A percentile compares a stretch with the other conserved stretches of the same genome.
phyloP scores from a whole-genome alignment of 2,113 vertebrate genomes.

The Sander vitreus region DNA sequence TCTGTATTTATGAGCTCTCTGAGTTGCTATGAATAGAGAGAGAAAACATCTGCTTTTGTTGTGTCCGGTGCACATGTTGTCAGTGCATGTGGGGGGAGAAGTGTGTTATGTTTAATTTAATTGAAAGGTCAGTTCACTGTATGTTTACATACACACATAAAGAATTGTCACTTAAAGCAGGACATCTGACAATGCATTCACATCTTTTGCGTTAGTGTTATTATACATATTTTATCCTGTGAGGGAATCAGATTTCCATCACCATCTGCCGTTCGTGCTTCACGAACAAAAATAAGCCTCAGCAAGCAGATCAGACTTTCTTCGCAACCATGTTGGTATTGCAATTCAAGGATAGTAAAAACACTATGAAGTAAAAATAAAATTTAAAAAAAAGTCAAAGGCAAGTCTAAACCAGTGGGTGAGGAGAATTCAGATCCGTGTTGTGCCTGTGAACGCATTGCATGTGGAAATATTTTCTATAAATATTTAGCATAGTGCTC shows the following conservation, averaged over 20 bases:
- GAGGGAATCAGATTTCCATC: constrained; percentile 1
- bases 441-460: neutral
- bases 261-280: neutral
- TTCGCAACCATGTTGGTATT: neutral
- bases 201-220: constrained; percentile 5
- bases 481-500: constrained; percentile 6
- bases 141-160: constrained; percentile 17
- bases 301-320: neutral
- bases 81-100: constrained; percentile 30
- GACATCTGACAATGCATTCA: constrained; percentile 3
- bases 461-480: constrained; percentile 2
- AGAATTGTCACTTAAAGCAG: constrained; percentile 13
- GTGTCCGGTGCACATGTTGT: constrained; percentile 48
- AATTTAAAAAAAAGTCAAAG: neutral
- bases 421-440: neutral
- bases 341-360: neutral
- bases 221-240: neutral
- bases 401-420: neutral
- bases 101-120: constrained; percentile 30
- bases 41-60: constrained; percentile 73
- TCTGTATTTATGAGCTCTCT: constrained; percentile 73
- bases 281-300: neutral
- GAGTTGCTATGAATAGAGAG: constrained; percentile 43
- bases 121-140: constrained; percentile 18
- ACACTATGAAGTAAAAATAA: neutral